These are phyloP conservation scores for Mobula hypostoma DNA, from an alignment of 2,113 vertebrate species.

Conservation along the genomic window DNA sequence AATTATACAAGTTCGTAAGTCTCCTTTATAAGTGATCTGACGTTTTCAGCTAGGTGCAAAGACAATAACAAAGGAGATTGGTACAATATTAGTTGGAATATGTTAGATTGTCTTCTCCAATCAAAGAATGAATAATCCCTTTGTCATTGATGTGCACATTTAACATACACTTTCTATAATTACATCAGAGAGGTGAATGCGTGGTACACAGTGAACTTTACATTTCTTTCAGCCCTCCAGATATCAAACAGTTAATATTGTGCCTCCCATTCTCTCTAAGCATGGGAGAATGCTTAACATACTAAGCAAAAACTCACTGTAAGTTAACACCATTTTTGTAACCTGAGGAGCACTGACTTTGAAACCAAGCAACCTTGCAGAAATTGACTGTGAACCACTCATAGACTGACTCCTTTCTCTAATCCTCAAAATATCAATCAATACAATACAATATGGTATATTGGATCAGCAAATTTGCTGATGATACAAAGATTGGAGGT, in stretches of 20 bases:
- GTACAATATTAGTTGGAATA: not conserved
- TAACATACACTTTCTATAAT: not conserved
- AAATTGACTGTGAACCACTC: not conserved
- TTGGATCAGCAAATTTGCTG: too few relatives aligned
- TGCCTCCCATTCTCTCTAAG: not conserved
- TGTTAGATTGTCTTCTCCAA: not conserved
- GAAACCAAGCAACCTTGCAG: not conserved
- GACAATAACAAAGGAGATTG: not conserved
- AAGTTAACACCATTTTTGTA: not conserved
- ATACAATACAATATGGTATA: too few relatives aligned
- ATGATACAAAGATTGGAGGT: too few relatives aligned
- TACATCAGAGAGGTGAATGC: not conserved
- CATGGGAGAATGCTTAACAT: not conserved
- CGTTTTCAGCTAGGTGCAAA: not conserved
- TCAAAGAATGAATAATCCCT: not conserved
- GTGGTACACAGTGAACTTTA: not conserved
- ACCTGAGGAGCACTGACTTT: not conserved
- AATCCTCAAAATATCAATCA: not conserved
- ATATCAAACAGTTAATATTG: not conserved
- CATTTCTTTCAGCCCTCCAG: not conserved
- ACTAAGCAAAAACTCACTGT: not conserved
- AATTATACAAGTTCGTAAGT: not conserved
- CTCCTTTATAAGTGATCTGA: not conserved
- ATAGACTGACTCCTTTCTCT: not conserved
- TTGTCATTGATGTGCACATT: too few relatives aligned